These are phyloP conservation scores for Parapristionchus giblindavisi DNA, from an alignment of 2,888 invertebrate species.

Conservation along the genomic window DNA sequence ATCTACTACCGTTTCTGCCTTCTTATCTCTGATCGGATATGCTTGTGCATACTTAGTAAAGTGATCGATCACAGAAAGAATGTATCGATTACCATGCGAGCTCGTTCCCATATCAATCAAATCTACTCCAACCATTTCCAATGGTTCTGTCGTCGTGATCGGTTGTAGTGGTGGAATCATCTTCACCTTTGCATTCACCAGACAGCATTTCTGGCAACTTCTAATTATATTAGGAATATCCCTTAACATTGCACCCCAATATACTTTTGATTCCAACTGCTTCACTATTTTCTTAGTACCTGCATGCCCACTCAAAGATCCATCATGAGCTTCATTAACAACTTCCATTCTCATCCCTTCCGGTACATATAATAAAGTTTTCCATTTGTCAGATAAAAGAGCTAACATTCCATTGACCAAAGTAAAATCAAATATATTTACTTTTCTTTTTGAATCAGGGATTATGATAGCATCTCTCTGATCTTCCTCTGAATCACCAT, in stretches of 20 bases:
- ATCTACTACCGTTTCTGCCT: slow-evolving; percentile 6
- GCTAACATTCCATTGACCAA: neutral
- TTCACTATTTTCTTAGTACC: slow-evolving; percentile 1
- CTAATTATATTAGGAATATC: slow-evolving; percentile 14
- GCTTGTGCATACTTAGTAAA: slow-evolving; percentile 23
- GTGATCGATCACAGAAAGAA: slow-evolving; percentile 20
- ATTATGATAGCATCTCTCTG: neutral
- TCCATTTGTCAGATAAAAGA: neutral
- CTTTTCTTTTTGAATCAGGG: neutral
- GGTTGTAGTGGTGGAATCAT: slow-evolving; percentile 23
- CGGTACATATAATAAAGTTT: slow-evolving; percentile 12
- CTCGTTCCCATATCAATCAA: slow-evolving; percentile 24
- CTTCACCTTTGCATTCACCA: slow-evolving; percentile 1
- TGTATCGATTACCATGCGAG: slow-evolving; percentile 1
- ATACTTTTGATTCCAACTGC: neutral
- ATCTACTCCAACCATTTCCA: slow-evolving; percentile 22
- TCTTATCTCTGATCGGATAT: slow-evolving; percentile 7
- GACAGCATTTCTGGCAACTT: slow-evolving; percentile 24
- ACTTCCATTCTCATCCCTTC: slow-evolving; percentile 7
- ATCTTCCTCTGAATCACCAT: no score
- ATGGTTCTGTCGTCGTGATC: neutral
- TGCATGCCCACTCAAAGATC: slow-evolving; percentile 15
- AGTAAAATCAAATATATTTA: neutral
- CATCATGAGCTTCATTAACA: slow-evolving; percentile 4
- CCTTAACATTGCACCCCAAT: slow-evolving; percentile 25